Evolutionary conservation across 2,888 invertebrate genomes (phyloP).

Genomic region (Melanostoma scalare): DNA sequence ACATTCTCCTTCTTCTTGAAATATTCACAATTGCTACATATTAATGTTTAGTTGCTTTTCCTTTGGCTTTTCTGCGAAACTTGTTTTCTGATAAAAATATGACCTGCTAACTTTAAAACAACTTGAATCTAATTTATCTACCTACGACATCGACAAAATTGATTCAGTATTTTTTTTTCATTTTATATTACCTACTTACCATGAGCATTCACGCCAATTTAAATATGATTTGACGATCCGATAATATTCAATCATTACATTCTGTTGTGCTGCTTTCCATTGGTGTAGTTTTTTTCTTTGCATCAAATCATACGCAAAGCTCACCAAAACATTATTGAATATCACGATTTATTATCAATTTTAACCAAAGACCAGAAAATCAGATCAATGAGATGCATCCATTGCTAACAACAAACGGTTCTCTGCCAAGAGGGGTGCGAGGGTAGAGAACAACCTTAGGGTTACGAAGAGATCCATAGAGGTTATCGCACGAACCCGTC

Average conservation of each 20-base stretch:
- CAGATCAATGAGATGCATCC: slow-evolving; percentile 70
- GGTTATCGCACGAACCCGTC: slow-evolving; percentile 71
- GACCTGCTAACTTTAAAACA: slow-evolving; percentile 64
- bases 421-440: not conserved
- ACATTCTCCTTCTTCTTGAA: too few species aligned
- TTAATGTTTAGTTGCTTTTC: too few species aligned
- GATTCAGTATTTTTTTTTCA: slow-evolving; percentile 50
- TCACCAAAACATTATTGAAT: slow-evolving; percentile 36
- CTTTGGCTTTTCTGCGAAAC: not conserved
- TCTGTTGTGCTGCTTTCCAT: slow-evolving; percentile 27
- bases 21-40: too few species aligned
- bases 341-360: slow-evolving; percentile 73
- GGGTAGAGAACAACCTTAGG: slow-evolving; percentile 39
- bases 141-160: slow-evolving; percentile 31
- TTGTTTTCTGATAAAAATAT: slow-evolving; percentile 52
- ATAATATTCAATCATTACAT: slow-evolving; percentile 65
- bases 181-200: slow-evolving; percentile 11
- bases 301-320: slow-evolving; percentile 40
- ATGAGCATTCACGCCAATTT: slow-evolving; percentile 34
- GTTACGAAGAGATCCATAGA: slow-evolving; percentile 70
- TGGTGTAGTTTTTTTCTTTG: not conserved
- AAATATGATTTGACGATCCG: slow-evolving; percentile 58
- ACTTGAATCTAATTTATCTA: slow-evolving; percentile 45
- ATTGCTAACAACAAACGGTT: slow-evolving; percentile 26
- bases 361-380: slow-evolving; percentile 55